Evolutionary conservation across 1,140 invertebrate species (phyloP).

Genomic region (Antheraea mylitta): DNA sequence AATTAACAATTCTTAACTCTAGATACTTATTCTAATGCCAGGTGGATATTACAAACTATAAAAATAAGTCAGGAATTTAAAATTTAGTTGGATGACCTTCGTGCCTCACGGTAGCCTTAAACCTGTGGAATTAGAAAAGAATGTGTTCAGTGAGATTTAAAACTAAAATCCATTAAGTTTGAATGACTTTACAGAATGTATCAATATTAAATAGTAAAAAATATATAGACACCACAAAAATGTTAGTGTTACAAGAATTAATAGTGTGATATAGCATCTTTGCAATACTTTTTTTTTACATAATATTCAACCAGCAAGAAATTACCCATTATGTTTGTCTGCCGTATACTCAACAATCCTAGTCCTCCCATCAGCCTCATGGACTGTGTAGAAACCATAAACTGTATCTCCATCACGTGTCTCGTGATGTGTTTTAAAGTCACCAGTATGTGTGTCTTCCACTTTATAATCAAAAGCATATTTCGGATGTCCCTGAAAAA

Average conservation of each 20-base stretch:
- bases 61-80: neutral
- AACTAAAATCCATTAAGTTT: neutral
- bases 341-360: slow-evolving; percentile 79
- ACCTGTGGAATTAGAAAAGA: slow-evolving; percentile 7
- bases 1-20: slow-evolving; percentile 4
- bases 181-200: too few relatives aligned
- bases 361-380: slow-evolving; percentile 43
- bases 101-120: slow-evolving; percentile 12
- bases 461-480: slow-evolving; percentile 66
- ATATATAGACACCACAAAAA: too few relatives aligned
- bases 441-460: slow-evolving; percentile 43
- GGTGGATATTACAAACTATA: slow-evolving; percentile 10
- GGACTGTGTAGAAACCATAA: slow-evolving; percentile 45
- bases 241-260: too few relatives aligned
- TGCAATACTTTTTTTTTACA: neutral
- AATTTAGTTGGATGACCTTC: slow-evolving; percentile 5
- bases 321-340: slow-evolving; percentile 63
- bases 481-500: slow-evolving; percentile 47
- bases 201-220: too few relatives aligned
- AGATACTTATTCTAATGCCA: slow-evolving; percentile 6
- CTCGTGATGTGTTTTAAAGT: slow-evolving; percentile 48
- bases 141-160: neutral
- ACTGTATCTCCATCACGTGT: slow-evolving; percentile 42
- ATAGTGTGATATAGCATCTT: too few relatives aligned
- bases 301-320: neutral